These are phyloP conservation scores for Anarrhichthys ocellatus DNA, from an alignment of 2,113 vertebrate genomes.

Conservation along the genomic window DNA sequence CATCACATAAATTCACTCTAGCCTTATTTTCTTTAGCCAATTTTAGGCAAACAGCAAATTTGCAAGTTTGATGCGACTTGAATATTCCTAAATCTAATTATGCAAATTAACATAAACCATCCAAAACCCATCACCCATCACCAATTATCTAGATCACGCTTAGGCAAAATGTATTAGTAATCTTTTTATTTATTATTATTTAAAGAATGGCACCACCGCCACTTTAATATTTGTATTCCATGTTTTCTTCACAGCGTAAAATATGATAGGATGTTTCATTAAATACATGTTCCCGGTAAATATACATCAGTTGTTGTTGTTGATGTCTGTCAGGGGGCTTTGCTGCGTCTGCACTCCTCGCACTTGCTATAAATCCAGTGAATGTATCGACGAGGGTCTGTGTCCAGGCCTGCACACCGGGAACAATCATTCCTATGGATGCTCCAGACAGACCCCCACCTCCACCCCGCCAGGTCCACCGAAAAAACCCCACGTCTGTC, in stretches of 20 bases:
- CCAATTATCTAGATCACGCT: slow-evolving; percentile 53
- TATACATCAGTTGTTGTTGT: slow-evolving; percentile 61
- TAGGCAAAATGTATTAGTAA: slow-evolving; percentile 44
- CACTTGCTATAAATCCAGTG: slow-evolving; percentile 65
- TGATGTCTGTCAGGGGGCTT: slow-evolving; percentile 68
- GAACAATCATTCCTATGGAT: slow-evolving; percentile 81
- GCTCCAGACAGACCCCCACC: slow-evolving; percentile 74
- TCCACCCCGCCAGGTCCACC: slow-evolving; percentile 76
- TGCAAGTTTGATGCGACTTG: not conserved
- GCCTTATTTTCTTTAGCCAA: not conserved
- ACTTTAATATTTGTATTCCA: not conserved
- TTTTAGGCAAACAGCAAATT: not conserved
- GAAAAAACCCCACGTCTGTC: slow-evolving; percentile 81
- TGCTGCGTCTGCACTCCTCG: slow-evolving; percentile 75
- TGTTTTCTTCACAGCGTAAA: not conserved
- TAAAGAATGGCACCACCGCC: not conserved
- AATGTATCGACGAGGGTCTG: slow-evolving; percentile 65
- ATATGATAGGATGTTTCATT: slow-evolving; percentile 2
- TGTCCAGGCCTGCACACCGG: slow-evolving; percentile 70
- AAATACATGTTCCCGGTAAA: slow-evolving; percentile 34
- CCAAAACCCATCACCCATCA: slow-evolving; percentile 11
- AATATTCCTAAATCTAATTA: slow-evolving; percentile 46
- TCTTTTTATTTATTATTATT: not conserved
- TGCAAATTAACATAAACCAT: slow-evolving; percentile 59
- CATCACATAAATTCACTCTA: slow-evolving; percentile 2